Conservation (phyloP, 2,797 vertebrate species). For the Hyperoplus lanceolatus region DNA sequence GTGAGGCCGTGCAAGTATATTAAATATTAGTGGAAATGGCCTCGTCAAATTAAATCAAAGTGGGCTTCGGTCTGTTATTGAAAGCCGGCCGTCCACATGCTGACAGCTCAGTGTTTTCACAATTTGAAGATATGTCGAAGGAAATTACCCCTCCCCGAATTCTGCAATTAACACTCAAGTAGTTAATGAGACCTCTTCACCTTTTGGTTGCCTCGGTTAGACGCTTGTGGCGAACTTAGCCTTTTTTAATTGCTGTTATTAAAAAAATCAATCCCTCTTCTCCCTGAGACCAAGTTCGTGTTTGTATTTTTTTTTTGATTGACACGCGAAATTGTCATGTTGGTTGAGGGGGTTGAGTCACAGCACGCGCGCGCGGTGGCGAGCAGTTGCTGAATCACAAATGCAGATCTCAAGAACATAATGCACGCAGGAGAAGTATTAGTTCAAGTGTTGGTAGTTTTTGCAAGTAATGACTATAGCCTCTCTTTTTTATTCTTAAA, state of each 20-base stretch:
- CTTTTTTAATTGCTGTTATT: slow-evolving; percentile 93
- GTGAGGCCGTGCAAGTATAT: neutral
- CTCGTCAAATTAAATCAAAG: slow-evolving; percentile 60
- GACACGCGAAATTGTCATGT: slow-evolving; percentile 82
- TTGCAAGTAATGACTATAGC: slow-evolving; percentile 79
- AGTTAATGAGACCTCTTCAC: slow-evolving; percentile 91
- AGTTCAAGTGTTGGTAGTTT: slow-evolving; percentile 81
- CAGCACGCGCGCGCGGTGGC: slow-evolving; percentile 24
- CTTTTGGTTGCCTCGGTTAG: slow-evolving; percentile 82
- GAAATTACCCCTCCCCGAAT: slow-evolving; percentile 81
- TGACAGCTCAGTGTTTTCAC: slow-evolving; percentile 75
- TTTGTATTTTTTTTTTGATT: slow-evolving; percentile 78
- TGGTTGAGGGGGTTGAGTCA: slow-evolving; percentile 54
- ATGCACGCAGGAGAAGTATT: slow-evolving; percentile 75
- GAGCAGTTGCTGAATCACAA: slow-evolving; percentile 57
- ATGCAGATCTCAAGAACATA: slow-evolving; percentile 80
- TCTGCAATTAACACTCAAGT: slow-evolving; percentile 90
- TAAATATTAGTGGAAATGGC: slow-evolving; percentile 52
- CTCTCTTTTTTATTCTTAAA: slow-evolving; percentile 73
- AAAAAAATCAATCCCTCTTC: slow-evolving; percentile 88
- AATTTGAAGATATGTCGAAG: slow-evolving; percentile 85
- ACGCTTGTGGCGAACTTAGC: slow-evolving; percentile 81
- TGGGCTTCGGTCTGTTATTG: slow-evolving; percentile 46
- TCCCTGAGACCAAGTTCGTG: slow-evolving; percentile 64
- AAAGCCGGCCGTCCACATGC: slow-evolving; percentile 34